Base-by-base conservation (phyloP, 2,797 vertebrate species). In the Oreortyx pictus region DNA sequence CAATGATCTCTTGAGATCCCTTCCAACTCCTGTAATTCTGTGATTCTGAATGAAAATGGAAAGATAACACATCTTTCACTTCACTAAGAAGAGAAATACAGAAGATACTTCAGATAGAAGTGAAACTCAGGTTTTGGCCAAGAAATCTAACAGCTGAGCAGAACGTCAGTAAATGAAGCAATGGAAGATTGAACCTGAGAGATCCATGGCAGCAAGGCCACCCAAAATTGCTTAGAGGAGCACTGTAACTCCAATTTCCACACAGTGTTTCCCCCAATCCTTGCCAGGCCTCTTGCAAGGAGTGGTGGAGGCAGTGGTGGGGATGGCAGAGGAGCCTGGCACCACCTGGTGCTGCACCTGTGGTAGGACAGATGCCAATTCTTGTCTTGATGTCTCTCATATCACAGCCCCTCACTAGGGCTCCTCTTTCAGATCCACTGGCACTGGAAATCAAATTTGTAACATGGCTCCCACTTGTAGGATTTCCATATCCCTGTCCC, bases 311-410 rank as follows among this genome's bases (percentile, higher is more conserved):
- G 61, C 23, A 54, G 46, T 27, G 25, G 4, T 37, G 44, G 33
- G 64, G 4, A 66, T 57, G 80, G 74, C 67, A 76, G 95, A 74
- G 86, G 82, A 86, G 39, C 88, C 60, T 92, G 82, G 91, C 92
- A 94, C 92, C 93, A 93, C 94, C 85, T 93, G 82, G n/a, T 82
- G 82, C 94, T 90, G 59, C 43, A 68, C 68, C 82, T 75, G 65
- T 7, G 54, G 5, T 88, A 94, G 86, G 88, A 73, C 94, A 93
- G 75, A 90, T 74, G 60, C n/a, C 67, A 86, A 23, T 31, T 66
- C 35, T 11, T 35, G 27, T 41, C 39, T 41, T 41, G 39, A 41
- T 41, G 3, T 12, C 6, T 68, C 1, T 3, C 39, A 39, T 60
- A 61, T 72, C 68, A 44, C 61, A 75, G 54, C 19, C 19, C 2